These are phyloP conservation scores for Gnathonemus echidnorhynchus DNA, from an alignment of 2,113 vertebrate species.

Conservation along the genomic window DNA sequence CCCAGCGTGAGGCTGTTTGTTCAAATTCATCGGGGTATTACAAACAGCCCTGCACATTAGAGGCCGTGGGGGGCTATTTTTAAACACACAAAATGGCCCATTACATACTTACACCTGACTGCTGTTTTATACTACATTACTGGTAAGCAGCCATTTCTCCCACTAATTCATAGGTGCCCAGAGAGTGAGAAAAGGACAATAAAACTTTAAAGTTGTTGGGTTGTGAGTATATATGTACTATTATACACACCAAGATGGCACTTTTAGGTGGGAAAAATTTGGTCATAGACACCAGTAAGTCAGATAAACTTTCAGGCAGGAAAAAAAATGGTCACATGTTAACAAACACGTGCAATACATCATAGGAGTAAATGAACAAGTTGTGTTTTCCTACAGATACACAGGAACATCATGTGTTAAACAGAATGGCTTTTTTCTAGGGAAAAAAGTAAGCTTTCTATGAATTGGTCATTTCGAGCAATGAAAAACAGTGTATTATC, in stretches of 20 bases:
- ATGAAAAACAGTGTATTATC: not conserved
- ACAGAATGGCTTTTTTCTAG: not conserved
- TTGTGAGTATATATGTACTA: not conserved
- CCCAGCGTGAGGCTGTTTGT: constrained; percentile 31
- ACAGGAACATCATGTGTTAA: not conserved
- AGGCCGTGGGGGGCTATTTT: not conserved
- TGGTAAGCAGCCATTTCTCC: not conserved
- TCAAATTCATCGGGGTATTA: constrained; percentile 49
- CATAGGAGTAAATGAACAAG: not conserved
- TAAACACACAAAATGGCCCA: not conserved
- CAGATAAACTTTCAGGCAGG: constrained; percentile 1
- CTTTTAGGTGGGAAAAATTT: not conserved
- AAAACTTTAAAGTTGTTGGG: not conserved
- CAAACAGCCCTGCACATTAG: constrained; percentile 32
- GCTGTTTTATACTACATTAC: not conserved
- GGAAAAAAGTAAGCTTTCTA: not conserved
- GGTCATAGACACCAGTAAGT: not conserved
- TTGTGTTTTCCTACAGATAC: not conserved
- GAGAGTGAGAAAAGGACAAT: not conserved
- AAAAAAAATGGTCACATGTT: not conserved
- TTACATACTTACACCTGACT: not conserved
- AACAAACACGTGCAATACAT: not conserved
- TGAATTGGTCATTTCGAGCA: not conserved
- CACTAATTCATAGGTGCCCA: not conserved
- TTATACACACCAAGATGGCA: not conserved